These are phyloP conservation scores for Drosophila virilis DNA, from an alignment of 1,140 invertebrate species.

Conservation along the genomic window DNA sequence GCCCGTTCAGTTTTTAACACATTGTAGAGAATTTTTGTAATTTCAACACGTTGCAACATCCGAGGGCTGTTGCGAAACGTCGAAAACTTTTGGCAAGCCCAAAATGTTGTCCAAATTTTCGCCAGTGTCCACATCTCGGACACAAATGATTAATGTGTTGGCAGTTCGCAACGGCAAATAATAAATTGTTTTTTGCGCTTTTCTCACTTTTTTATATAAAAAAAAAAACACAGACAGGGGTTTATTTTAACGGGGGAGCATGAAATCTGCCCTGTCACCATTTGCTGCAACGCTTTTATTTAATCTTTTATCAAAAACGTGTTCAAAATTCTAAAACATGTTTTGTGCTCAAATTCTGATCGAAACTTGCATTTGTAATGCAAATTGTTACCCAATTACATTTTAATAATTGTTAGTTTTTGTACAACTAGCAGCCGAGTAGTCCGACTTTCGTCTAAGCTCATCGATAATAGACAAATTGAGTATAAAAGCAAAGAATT, in stretches of 20 bases:
- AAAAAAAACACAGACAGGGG: slow-evolving; percentile 42
- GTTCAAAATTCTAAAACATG: slow-evolving; percentile 62
- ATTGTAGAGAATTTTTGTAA: slow-evolving; percentile 70
- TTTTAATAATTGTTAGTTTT: not conserved
- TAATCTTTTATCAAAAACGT: slow-evolving; percentile 60
- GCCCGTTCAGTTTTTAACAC: slow-evolving; percentile 64
- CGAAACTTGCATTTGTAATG: slow-evolving; percentile 5
- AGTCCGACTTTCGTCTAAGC: too few relatives aligned
- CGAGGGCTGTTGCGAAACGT: slow-evolving; percentile 33
- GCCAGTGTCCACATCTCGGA: slow-evolving; percentile 70
- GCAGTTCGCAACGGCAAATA: slow-evolving; percentile 56
- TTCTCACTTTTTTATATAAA: slow-evolving; percentile 50
- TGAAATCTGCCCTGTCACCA: slow-evolving; percentile 61
- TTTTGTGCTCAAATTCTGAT: not conserved
- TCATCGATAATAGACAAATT: too few relatives aligned
- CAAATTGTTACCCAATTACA: not conserved
- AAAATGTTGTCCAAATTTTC: slow-evolving; percentile 48
- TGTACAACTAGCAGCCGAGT: too few relatives aligned
- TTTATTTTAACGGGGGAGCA: slow-evolving; percentile 50
- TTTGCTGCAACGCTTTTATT: slow-evolving; percentile 62
- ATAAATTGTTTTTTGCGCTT: slow-evolving; percentile 57
- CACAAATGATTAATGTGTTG: slow-evolving; percentile 57
- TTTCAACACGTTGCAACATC: slow-evolving; percentile 74
- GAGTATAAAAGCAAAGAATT: too few relatives aligned
- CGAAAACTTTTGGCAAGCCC: slow-evolving; percentile 56